Evolutionary conservation across 2,888 invertebrate genomes (phyloP).

Genomic region (Noctua janthe): DNA sequence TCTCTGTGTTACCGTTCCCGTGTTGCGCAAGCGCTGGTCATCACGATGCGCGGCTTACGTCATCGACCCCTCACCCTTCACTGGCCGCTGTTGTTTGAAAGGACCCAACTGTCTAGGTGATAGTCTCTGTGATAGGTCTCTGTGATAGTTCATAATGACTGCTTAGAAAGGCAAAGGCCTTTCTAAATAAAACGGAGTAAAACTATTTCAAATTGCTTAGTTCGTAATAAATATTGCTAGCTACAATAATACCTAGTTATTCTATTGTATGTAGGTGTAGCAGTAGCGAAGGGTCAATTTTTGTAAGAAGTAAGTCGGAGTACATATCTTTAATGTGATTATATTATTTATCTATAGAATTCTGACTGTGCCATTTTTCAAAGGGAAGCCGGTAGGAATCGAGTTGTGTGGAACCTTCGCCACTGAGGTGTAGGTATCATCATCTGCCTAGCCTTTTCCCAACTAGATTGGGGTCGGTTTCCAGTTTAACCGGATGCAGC

Average conservation of each 20-base stretch:
- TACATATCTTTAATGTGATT: no score
- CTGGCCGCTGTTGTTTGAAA: constrained; percentile 29
- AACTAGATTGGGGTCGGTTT: no score
- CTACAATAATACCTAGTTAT: background rate
- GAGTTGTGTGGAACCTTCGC: no score
- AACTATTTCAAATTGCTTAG: background rate
- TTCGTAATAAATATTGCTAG: background rate
- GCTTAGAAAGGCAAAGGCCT: background rate
- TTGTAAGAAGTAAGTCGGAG: no score
- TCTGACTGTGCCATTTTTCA: no score
- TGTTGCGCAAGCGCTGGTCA: constrained; percentile 62
- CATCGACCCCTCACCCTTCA: constrained; percentile 61
- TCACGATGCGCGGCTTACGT: constrained; percentile 56
- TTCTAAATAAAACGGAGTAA: background rate
- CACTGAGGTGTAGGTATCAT: no score
- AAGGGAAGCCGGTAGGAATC: no score
- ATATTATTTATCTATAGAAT: no score
- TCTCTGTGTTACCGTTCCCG: constrained; percentile 41
- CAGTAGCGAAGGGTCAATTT: no score
- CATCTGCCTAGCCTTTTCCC: no score
- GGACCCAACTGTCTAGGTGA: constrained; percentile 5
- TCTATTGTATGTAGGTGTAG: background rate
- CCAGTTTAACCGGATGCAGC: no score
- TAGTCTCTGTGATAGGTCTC: background rate
- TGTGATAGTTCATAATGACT: background rate